Evolutionary conservation across 2,888 invertebrate species (phyloP).

Genomic region (Gerris lacustris): DNA sequence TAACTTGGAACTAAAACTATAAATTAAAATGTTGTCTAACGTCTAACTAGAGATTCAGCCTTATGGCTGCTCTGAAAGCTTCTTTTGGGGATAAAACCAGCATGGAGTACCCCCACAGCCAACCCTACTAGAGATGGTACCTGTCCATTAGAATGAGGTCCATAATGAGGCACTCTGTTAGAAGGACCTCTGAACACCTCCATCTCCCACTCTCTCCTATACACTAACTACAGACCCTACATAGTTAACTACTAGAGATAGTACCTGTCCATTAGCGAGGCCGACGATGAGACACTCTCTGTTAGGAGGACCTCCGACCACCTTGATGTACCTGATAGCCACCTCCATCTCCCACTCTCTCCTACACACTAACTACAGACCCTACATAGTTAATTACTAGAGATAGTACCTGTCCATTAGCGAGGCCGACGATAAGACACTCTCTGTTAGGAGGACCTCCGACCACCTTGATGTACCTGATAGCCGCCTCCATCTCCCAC

Average conservation of each 20-base stretch:
- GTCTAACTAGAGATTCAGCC: too few species aligned
- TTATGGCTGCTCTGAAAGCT: too few species aligned
- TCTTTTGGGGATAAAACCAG: too few species aligned
- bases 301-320: constrained; percentile 70
- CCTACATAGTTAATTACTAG: too few species aligned
- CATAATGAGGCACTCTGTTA: constrained; percentile 74
- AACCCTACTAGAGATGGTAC: constrained; percentile 37
- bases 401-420: constrained; percentile 69
- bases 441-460: constrained; percentile 75
- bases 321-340: too few species aligned
- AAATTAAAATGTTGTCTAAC: too few species aligned
- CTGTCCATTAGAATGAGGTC: constrained; percentile 85
- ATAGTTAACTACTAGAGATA: too few species aligned
- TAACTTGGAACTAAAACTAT: too few species aligned
- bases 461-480: too few species aligned
- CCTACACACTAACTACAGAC: too few species aligned
- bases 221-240: too few species aligned
- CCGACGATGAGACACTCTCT: constrained; percentile 86
- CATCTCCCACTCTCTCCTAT: constrained; percentile 80
- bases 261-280: constrained; percentile 76
- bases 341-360: constrained; percentile 80
- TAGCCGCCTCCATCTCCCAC: constrained; percentile 80
- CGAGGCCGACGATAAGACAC: constrained; percentile 80
- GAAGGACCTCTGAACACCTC: constrained; percentile 75
- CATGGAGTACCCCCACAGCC: too few species aligned